Evolutionary conservation across 1,140 invertebrate genomes (phyloP), one percentile per base, ranked within the genome.

Genomic region (Penaeus japonicus): DNA sequence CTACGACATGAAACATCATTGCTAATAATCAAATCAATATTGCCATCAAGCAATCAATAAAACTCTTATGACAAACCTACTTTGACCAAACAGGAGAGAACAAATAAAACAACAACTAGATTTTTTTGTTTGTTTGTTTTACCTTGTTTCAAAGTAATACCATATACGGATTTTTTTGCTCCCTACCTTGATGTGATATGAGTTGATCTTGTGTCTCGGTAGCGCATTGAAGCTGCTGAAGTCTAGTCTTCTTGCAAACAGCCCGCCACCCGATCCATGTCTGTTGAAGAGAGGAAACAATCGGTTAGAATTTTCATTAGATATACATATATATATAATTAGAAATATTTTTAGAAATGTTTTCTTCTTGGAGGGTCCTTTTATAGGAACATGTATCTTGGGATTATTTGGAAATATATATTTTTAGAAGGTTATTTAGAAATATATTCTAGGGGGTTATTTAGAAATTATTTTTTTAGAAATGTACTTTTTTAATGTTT

Each of bases 141-240:
- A 24, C 17, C 39, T 32, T 35, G 77, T 65, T 24, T 35, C 32
- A 91, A 78, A 47, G 47, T 7, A 47, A 47, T 7, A 47, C 47
- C 47, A 47, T 47, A 47, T 47, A 47, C 47, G 47, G 47, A 47
- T 47, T 12, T 7, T 82, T 77, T 47, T 70, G n/a, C 85, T 22
- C 92, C 95, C 95, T 94, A 98, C 97, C 97, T 99, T 98, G 92
- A 99, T 98, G 94, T 99, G 97, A 94, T 99, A 99, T 91, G 98
- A 98, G 94, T 99, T 99, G 92, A 98, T 96, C 94, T 98, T 98
- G 92, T 97, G 96, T 92, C 96, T 96, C 83, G 98, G 98, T 91
- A 99, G 94, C 87, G 95, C 95, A 92, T 98, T 99, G 94, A 99
- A 99, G 55, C 97, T 97, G 91, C 97, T 97, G 94, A 98, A 98